phyloP scores from a whole-genome alignment of 2,888 invertebrate species.

The Endomychus coccineus region DNA sequence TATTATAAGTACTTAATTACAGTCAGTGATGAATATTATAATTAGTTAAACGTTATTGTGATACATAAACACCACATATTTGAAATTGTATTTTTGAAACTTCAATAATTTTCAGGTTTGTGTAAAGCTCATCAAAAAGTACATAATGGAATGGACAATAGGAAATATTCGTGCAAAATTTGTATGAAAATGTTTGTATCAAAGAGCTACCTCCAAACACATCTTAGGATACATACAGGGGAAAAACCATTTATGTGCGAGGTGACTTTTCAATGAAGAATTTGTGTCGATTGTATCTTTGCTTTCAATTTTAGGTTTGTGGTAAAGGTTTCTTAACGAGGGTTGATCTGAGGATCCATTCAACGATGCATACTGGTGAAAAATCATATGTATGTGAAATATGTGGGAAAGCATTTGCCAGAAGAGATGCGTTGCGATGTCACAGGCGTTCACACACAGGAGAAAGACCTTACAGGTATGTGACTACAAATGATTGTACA shows the following conservation, averaged over 20 bases:
- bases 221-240: constrained; percentile 52
- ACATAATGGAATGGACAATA: constrained; percentile 52
- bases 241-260: constrained; percentile 55
- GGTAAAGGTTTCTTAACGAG: constrained; percentile 54
- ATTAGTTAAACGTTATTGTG: too few species aligned
- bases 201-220: constrained; percentile 54
- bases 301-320: constrained; percentile 39
- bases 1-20: too few species aligned
- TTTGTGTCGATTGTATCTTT: neutral
- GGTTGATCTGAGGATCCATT: constrained; percentile 53
- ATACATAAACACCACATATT: too few species aligned
- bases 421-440: constrained; percentile 52
- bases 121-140: constrained; percentile 53
- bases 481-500: neutral
- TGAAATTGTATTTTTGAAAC: too few species aligned
- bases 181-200: constrained; percentile 56
- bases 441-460: constrained; percentile 53
- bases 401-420: constrained; percentile 54
- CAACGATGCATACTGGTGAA: constrained; percentile 56
- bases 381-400: constrained; percentile 55
- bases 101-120: constrained; percentile 44
- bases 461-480: constrained; percentile 48
- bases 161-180: constrained; percentile 52
- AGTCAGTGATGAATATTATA: too few species aligned
- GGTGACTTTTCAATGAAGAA: constrained; percentile 31